Evolutionary conservation across 2,888 invertebrate genomes (phyloP), one percentile per base, ranked within the genome.

Genomic region (Camptogramma bilineatum): DNA sequence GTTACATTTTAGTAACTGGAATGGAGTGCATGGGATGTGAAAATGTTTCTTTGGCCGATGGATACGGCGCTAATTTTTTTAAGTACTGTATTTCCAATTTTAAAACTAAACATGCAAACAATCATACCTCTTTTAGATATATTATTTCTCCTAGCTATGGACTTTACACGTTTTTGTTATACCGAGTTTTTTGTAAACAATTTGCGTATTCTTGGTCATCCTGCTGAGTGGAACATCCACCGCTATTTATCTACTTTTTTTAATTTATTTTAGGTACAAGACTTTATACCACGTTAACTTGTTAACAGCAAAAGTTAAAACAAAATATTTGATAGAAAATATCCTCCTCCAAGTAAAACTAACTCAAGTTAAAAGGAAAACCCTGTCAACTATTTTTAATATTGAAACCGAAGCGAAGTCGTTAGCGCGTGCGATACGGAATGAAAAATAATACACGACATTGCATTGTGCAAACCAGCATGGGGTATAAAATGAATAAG

Each of bases 401-500:
- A 81, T 77, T 68, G 73, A 75, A 79, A 76, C 73, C 70, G 68
- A 73, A 62, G 72, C 68, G 71, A 61, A 68, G 74, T 81, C 80
- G 82, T 81, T 80, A 81, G 74, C 74, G 76, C 70, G 68, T 75
- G 69, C 78, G 76, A 80, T 81, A 81, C 76, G 73, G 75, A 76
- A 81, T 81, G 82, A 80, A 85, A 85, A 84, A 86, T 85, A 85
- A 85, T 81, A 79, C 76, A 62, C 28, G 73, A 68, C 72, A 69
- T 51, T 71, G 74, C 71, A 75, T 77, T 78, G 75, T 74, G 59
- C 17, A 51, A 58, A 62, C 54, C 58, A 58, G 62, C 62, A 24
- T 50, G 65, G 47, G 31, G 51, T 18, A 47, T 66, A 18, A 54
- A 59, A 62, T 62, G 52, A 55, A 66, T 48, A 52, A 47, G 13